Conservation (phyloP, 2,888 invertebrate genomes). For the Athalia circularis region DNA sequence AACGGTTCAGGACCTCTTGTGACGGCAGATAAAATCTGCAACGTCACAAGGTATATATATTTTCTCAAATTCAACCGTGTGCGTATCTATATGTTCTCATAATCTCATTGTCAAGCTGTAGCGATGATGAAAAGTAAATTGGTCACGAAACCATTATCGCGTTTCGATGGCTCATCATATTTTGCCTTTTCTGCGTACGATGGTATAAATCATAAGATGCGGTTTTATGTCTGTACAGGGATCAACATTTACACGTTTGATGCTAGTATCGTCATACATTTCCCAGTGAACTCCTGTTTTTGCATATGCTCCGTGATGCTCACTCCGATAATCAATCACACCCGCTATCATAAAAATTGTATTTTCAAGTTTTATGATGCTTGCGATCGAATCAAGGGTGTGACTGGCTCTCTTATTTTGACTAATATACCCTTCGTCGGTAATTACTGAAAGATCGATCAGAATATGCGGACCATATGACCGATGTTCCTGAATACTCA, state of each 20-base stretch:
- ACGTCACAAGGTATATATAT: too few species aligned
- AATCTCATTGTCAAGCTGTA: too few species aligned
- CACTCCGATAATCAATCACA: background rate
- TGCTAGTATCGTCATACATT: background rate
- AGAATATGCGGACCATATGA: constrained; percentile 13
- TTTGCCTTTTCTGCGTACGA: background rate
- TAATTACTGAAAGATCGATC: constrained; percentile 30
- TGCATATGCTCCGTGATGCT: constrained; percentile 1
- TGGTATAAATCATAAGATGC: constrained; percentile 6
- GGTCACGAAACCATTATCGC: too few species aligned
- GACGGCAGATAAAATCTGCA: too few species aligned
- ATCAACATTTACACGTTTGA: constrained; percentile 3
- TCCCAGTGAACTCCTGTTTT: constrained; percentile 14
- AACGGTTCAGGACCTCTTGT: too few species aligned
- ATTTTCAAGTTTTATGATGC: background rate
- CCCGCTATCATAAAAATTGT: background rate
- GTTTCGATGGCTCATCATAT: too few species aligned
- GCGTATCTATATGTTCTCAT: too few species aligned
- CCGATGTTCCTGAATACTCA: background rate
- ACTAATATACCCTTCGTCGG: background rate
- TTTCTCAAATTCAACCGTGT: too few species aligned
- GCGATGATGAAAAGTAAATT: too few species aligned
- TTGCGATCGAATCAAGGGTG: constrained; percentile 10
- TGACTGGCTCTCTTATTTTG: background rate
- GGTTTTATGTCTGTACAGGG: background rate